These are phyloP conservation scores for Pelobates fuscus DNA, from an alignment of 2,113 vertebrate species.

Conservation along the genomic window DNA sequence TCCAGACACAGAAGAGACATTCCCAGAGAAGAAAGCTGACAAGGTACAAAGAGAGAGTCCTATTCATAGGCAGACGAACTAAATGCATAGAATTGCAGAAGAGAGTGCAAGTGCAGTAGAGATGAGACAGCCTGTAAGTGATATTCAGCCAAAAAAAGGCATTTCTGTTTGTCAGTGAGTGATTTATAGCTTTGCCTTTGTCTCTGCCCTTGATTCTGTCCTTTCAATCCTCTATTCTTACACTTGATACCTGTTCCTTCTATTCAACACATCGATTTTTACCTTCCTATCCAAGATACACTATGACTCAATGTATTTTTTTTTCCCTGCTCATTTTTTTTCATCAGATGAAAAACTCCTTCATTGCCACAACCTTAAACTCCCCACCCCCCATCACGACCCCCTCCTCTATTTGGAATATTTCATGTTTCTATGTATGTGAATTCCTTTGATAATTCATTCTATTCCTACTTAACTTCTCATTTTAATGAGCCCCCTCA, in stretches of 20 bases:
- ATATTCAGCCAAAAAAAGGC: background rate
- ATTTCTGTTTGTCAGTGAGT: constrained; percentile 5
- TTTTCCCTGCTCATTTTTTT: no score
- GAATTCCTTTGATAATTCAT: no score
- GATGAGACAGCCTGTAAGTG: background rate
- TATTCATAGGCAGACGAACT: background rate
- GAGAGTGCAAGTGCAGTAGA: constrained; percentile 7
- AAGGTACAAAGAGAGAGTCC: background rate
- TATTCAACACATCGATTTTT: background rate
- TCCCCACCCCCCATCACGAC: background rate
- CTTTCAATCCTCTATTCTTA: constrained; percentile 20
- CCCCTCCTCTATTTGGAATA: constrained; percentile 6
- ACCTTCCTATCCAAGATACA: constrained; percentile 1
- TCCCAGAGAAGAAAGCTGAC: background rate
- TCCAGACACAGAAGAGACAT: background rate
- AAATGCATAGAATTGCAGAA: constrained; percentile 10
- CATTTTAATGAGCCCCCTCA: no score
- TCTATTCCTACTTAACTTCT: no score
- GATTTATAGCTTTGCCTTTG: constrained; percentile 25
- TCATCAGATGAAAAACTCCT: no score
- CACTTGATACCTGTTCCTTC: constrained; percentile 30
- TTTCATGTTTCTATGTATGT: no score
- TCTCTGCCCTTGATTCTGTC: constrained; percentile 28
- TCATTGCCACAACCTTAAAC: no score
- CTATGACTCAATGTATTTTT: no score